Conservation (phyloP, 2,888 invertebrate species). For the Acleris laterana region DNA sequence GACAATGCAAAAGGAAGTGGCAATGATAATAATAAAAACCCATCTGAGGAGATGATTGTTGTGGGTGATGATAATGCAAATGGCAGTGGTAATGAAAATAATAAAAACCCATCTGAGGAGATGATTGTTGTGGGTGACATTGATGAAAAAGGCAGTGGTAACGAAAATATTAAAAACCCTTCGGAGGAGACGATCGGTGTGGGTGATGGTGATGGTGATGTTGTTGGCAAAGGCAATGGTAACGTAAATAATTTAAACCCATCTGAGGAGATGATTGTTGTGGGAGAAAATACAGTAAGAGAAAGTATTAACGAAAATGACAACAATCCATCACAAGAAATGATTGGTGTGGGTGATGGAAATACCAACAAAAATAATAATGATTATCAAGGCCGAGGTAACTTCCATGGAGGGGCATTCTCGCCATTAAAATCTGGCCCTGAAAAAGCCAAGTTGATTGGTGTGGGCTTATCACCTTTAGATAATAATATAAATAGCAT, state of each 20-base stretch:
- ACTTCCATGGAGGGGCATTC: not conserved
- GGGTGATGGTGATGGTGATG: constrained; percentile 23
- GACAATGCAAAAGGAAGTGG: not conserved
- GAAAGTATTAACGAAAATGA: no score
- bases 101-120: not conserved
- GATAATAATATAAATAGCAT: no score
- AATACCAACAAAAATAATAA: not conserved
- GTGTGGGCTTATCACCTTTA: no score
- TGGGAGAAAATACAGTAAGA: not conserved
- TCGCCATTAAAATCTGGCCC: no score
- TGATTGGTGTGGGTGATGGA: not conserved
- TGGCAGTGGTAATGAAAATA: not conserved
- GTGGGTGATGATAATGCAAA: not conserved
- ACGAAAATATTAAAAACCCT: not conserved
- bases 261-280: not conserved
- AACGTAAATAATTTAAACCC: constrained; percentile 1
- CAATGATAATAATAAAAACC: not conserved
- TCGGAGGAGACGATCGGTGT: not conserved
- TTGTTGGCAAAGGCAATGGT: not conserved
- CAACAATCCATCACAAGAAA: not conserved
- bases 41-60: not conserved
- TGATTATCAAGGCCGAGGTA: not conserved
- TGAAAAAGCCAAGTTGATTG: no score
- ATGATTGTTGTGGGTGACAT: not conserved
- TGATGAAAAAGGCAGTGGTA: not conserved